Evolutionary conservation across 2,113 vertebrate species (phyloP).

Genomic region (Trichechus manatus): DNA sequence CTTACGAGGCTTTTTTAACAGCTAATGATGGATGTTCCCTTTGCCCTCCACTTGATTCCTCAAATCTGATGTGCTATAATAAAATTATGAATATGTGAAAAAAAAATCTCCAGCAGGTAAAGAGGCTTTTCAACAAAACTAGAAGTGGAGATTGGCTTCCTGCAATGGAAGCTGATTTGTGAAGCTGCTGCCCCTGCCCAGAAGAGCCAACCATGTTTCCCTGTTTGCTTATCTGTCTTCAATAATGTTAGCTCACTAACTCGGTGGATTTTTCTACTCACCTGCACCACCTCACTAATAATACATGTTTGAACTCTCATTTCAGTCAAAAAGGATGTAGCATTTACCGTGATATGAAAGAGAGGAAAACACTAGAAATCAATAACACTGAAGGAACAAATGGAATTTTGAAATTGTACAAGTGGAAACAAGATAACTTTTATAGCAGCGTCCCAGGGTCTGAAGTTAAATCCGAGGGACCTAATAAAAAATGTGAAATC

Average conservation of each 20-base stretch:
- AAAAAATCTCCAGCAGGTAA: not conserved
- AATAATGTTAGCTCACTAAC: not conserved
- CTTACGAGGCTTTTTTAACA: not conserved
- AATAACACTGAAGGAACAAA: not conserved
- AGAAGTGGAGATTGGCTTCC: not conserved
- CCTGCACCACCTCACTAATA: not conserved
- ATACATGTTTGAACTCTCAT: not conserved
- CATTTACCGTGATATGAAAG: not conserved
- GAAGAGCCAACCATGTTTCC: not conserved
- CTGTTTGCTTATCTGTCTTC: not conserved
- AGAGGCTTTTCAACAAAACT: not conserved
- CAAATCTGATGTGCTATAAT: conserved; percentile 50
- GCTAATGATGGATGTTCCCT: conserved; percentile 50
- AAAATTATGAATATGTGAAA: conserved; percentile 68
- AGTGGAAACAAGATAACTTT: not conserved
- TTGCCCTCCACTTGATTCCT: conserved; percentile 9
- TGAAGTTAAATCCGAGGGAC: conserved; percentile 14
- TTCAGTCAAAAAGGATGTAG: not conserved
- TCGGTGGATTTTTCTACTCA: not conserved
- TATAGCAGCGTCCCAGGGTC: not conserved
- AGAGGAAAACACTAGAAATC: not conserved
- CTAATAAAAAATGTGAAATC: not conserved
- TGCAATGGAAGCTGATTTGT: not conserved
- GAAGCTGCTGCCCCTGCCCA: not conserved
- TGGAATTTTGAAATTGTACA: not conserved